Base-by-base conservation (phyloP, 2,113 vertebrate species). In the Stegostoma tigrinum region DNA sequence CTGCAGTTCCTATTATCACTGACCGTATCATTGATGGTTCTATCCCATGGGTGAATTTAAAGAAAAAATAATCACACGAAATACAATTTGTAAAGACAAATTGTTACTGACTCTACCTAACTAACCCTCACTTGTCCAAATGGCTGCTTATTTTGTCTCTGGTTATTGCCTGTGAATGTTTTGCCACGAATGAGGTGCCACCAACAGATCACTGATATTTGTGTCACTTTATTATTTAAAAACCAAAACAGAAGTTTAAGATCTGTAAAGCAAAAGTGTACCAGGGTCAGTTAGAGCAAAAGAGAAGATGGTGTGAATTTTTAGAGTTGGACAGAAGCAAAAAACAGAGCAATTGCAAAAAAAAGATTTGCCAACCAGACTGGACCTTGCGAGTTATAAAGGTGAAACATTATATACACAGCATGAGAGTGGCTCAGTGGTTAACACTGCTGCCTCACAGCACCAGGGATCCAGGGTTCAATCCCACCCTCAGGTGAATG, bases 191-290 rank as follows among this genome's bases (percentile, higher is more conserved):
- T 12, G 2, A 75, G 72, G 30, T 75, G 34, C 12, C 14, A 75
- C 1, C 2, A 34, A 34, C 27, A 34, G 72, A 27, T 8, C 72
- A 34, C 3, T 30, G 14, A 34, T 34, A 90, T 34, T 30, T 23
- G 27, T 87, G 48, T 23, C 48, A 42, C 52, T 87, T 87, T 87
- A 87, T 83, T 87, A 52, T 52, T 87, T 87, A 87, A 87, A 87
- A 87, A 15, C 38, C 80, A 83, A 7, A 38, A 42, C 42, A 19
- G 42, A 83, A 45, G 80, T 38, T 83, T 21, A 83, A 14, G 38
- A 83, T 45, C 19, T 83, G 38, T 87, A 87, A 2, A 52, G 24
- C 24, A 48, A 27, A 45, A 5, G 5, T 19, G 14, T 45, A 86
- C 6, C 5, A 24, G 23, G 45, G 78, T 85, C 83, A 87, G 12